Evolutionary conservation across 1,140 invertebrate species (phyloP), one percentile per base, ranked within the genome.

Genomic region (Macrobrachium nipponense): DNA sequence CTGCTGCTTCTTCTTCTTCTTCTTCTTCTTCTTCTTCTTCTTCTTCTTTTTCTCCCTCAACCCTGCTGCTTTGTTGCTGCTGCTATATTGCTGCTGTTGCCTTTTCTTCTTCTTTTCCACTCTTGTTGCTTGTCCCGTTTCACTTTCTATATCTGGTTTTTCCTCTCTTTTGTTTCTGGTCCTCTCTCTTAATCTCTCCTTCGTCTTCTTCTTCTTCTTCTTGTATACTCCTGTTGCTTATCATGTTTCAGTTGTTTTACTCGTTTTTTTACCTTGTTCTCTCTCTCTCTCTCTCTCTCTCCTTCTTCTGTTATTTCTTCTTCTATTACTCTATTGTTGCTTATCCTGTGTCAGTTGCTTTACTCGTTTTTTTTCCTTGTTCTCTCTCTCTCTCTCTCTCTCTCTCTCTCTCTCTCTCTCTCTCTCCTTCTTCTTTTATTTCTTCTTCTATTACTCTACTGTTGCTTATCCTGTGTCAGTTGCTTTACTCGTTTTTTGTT

Each of bases 131-230:
- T 73, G 70, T 73, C 70, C 43, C 18, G 70, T 73, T 73, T 73
- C 43, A 18, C 23, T 73, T 73, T 1, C 72, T 73, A 8, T 15
- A 51, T 27, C 3, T 14, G 43, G 72, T 73, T 17, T 73, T 73
- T 73, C 43, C 72, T 4, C n/a, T 73, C 72, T 36, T 11, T 36
- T n/a, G n/a, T 61, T 60, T 79, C 77, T 64, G 15, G n/a, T 61
- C 23, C 60, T 78, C 76, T 60, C 14, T 78, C 76, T 78, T 15
- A 60, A 8, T 60, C 51, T 78, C 58, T 7, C 68, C 27, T n/a
- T 76, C 43, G 2, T 76, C 27, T 75, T 7, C 43, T 10, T 44
- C 58, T 51, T 7, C 43, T 27, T 36, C 27, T 36, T 15, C 68
- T 15, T 36, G 27, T 18, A 14, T 27, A 43, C 44, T 43, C 10